Conservation (phyloP, 1,140 invertebrate species). For the Bombus terrestris region DNA sequence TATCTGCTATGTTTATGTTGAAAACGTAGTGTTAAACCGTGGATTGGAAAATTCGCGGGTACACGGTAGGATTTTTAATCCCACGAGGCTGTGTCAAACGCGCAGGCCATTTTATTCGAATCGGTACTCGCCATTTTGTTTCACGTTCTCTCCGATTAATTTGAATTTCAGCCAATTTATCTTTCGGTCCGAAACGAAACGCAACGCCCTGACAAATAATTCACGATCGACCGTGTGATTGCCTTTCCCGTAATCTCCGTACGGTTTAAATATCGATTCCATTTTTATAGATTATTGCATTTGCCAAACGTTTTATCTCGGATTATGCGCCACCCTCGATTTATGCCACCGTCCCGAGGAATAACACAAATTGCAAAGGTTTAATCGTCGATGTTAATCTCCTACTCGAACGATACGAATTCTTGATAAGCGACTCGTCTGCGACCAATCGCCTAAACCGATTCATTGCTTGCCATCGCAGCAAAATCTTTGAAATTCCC, state of each 20-base stretch:
- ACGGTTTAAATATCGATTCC: constrained; percentile 47
- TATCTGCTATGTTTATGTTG: background rate
- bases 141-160: constrained; percentile 29
- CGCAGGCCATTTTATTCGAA: background rate
- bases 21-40: background rate
- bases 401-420: background rate
- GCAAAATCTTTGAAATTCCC: background rate
- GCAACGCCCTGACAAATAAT: constrained; percentile 43
- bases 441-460: background rate
- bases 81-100: background rate
- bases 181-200: constrained; percentile 26
- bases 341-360: constrained; percentile 11
- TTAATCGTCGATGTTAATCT: constrained; percentile 42
- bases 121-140: constrained; percentile 10
- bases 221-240: constrained; percentile 45
- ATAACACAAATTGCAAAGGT: constrained; percentile 21
- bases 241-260: constrained; percentile 35
- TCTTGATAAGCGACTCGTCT: constrained; percentile 7
- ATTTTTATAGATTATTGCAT: constrained; percentile 50
- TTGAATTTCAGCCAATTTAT: constrained; percentile 50
- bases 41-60: background rate
- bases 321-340: constrained; percentile 36
- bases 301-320: constrained; percentile 40
- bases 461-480: background rate
- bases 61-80: constrained; percentile 13